Base-by-base conservation (phyloP, 2,797 vertebrate genomes). In the Halcyon badia region DNA sequence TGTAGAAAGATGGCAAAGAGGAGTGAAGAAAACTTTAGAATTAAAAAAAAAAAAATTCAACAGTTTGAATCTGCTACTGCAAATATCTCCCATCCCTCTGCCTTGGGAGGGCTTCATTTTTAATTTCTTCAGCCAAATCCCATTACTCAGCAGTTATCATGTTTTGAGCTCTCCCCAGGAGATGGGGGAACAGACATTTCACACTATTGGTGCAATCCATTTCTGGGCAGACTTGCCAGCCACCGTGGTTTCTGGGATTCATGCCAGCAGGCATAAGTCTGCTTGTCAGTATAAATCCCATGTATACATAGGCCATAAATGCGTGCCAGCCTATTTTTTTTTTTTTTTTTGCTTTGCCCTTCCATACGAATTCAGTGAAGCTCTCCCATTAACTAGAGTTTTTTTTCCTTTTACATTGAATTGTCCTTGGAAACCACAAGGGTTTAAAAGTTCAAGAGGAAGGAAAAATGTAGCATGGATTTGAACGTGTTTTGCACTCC, bases 171-270 rank as follows among this genome's bases (percentile, higher is more conserved):
- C 88, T 91, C 85, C 91, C 77, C 87, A 52, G 77, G 88, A 93
- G 83, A 86, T 84, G 69, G 65, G 48, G 62, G 64, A 95, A 82
- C 83, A 94, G 83, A 90, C 89, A 79, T 61, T 83, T 91, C 88
- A 90, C 94, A 87, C 94, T 88, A 78, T 18, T 87, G 92, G 88
- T 91, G 62, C 94, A 93, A 94, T 79, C 83, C 86, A 87, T 84
- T 92, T 93, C 95, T 94, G 90, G 92, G 93, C 96, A 96, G 90
- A 89, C 83, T 77, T 93, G 94, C 87, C 95, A 97, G 91, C 90
- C 91, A 87, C 89, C 54, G 66, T 80, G 85, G 93, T 94, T 81
- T 94, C 96, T 93, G 96, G 95, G 97, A 94, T 64, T 56, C 28
- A 3, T 64, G 91, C 91, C 96, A 96, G 85, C 66, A 87, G 62